Percentiles rank a stretch among this genome's conserved stretches.
Conservation (phyloP, 2,113 vertebrate genomes). For the Cheilinus undulatus region DNA sequence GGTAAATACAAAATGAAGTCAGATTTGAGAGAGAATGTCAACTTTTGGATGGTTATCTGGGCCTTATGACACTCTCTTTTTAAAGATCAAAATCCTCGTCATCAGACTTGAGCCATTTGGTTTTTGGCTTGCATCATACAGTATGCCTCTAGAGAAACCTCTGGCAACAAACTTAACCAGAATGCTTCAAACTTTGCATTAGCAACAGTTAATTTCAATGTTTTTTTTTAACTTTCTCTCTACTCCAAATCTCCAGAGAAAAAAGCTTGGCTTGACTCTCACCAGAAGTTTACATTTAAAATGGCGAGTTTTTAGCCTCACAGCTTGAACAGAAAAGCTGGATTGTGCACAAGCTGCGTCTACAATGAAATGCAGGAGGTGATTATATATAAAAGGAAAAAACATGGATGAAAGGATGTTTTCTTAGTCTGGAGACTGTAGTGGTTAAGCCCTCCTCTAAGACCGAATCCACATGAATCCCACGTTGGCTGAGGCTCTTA, state of each 20-base stretch:
- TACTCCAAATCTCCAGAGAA: not conserved
- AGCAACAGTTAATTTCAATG: not conserved
- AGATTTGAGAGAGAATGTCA: no score
- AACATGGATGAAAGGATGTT: constrained; percentile 56
- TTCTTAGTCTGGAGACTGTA: constrained; percentile 59
- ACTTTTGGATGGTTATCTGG: no score
- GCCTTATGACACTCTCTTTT: no score
- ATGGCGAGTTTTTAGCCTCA: constrained; percentile 5
- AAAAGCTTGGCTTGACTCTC: not conserved
- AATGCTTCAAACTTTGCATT: no score
- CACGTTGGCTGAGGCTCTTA: constrained; percentile 37
- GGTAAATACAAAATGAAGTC: no score
- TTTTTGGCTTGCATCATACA: no score
- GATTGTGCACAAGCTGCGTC: not conserved
- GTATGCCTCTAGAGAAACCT: no score
- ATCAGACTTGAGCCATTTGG: no score
- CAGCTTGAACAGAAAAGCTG: constrained; percentile 10
- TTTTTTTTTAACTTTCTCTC: no score
- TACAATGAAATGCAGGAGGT: constrained; percentile 24
- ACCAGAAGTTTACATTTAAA: not conserved
- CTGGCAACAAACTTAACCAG: no score
- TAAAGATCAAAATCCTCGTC: no score
- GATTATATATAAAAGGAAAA: constrained; percentile 38
- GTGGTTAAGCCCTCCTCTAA: constrained; percentile 15
- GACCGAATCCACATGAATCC: constrained; percentile 51